phyloP scores from a whole-genome alignment of 1,140 invertebrate species.

The Ceratina japonica region DNA sequence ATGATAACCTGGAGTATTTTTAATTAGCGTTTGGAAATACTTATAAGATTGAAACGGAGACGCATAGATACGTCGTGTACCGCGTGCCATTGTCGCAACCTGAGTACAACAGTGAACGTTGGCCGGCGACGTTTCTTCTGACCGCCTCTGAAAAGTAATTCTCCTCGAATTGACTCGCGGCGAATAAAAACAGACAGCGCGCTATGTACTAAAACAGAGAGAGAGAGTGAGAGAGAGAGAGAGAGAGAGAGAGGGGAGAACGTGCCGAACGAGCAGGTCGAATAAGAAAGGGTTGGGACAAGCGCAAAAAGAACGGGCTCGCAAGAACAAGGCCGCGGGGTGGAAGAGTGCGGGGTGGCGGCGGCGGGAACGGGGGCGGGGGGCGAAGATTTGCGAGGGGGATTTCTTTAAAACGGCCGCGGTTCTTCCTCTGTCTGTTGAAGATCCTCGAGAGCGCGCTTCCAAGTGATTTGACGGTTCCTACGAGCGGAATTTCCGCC shows the following conservation, averaged over 20 bases:
- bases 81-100: constrained; percentile 28
- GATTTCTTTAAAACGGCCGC: constrained; percentile 49
- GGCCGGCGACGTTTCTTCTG: constrained; percentile 35
- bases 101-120: constrained; percentile 13
- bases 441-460: constrained; percentile 9
- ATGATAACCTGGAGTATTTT: too few relatives aligned
- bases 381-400: constrained; percentile 29
- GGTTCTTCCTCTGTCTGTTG: constrained; percentile 21
- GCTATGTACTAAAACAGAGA: too few relatives aligned
- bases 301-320: background rate
- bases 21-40: too few relatives aligned
- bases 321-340: background rate
- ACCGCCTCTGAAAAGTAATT: constrained; percentile 55
- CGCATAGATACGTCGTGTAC: background rate
- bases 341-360: background rate
- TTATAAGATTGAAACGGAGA: background rate
- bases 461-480: constrained; percentile 25
- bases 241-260: background rate
- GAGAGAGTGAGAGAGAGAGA: background rate
- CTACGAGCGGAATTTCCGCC: constrained; percentile 8
- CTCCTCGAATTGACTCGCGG: constrained; percentile 25
- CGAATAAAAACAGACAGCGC: background rate
- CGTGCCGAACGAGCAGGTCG: background rate
- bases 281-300: background rate
- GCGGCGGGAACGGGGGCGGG: background rate